phyloP scores from a whole-genome alignment of 2,113 vertebrate genomes.

The Suricata suricatta region DNA sequence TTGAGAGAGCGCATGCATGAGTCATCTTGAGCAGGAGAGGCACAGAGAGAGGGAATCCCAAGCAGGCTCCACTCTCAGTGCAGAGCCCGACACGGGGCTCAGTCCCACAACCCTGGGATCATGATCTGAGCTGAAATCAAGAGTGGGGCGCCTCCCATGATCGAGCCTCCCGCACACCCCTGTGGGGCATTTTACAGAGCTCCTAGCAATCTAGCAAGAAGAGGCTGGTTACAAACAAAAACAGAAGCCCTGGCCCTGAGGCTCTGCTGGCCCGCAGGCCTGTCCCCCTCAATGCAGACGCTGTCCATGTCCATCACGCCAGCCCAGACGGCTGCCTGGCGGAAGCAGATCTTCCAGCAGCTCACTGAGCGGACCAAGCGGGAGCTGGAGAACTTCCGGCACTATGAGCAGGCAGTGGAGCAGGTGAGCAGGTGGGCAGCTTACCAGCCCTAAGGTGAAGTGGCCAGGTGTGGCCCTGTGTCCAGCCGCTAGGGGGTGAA shows the following conservation, averaged over 20 bases:
- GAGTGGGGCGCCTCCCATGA: too few species aligned
- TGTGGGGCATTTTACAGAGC: background rate
- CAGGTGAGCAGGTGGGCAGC: slow-evolving; percentile 94
- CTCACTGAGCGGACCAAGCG: slow-evolving; percentile 93
- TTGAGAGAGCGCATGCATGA: too few species aligned
- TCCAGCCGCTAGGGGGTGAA: fast-evolving
- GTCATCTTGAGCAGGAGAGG: too few species aligned
- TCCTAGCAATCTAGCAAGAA: background rate
- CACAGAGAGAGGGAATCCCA: too few species aligned
- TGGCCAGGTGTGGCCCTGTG: fast-evolving
- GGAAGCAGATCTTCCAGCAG: slow-evolving; percentile 96
- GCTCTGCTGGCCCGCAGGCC: slow-evolving; percentile 80
- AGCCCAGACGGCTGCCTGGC: slow-evolving; percentile 92
- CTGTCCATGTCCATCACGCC: slow-evolving; percentile 92
- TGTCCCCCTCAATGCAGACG: slow-evolving; percentile 88
- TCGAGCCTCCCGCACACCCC: background rate
- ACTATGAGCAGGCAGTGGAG: slow-evolving; percentile 96
- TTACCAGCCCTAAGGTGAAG: background rate
- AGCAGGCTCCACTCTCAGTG: too few species aligned
- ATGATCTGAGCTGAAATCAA: too few species aligned
- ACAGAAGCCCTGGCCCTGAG: slow-evolving; percentile 2
- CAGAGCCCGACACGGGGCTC: too few species aligned
- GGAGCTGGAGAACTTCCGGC: slow-evolving; percentile 95
- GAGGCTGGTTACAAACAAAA: background rate
- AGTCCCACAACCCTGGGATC: too few species aligned